These are phyloP conservation scores for Trematomus loennbergii DNA, from an alignment of 2,113 vertebrate species.

Conservation along the genomic window DNA sequence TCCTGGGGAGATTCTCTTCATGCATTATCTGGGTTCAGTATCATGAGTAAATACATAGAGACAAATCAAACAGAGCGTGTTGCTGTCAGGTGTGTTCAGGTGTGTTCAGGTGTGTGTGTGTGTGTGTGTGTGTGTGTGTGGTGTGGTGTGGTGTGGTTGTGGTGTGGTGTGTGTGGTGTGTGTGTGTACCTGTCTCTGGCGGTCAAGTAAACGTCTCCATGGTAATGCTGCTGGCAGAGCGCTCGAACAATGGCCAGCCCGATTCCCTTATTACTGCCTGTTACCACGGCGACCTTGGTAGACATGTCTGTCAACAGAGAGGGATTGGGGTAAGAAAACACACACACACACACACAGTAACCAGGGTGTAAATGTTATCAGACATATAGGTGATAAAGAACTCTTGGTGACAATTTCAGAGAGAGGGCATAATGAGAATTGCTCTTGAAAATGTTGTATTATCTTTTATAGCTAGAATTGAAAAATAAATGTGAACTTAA, in stretches of 20 bases:
- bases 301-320: slow-evolving; percentile 57
- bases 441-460: background rate
- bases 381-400: too few species aligned
- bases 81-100: too few species aligned
- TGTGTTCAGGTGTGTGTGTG: too few species aligned
- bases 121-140: slow-evolving; percentile 14
- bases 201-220: slow-evolving; percentile 89
- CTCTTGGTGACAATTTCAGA: slow-evolving; percentile 35
- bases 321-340: background rate
- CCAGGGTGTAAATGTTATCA: too few species aligned
- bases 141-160: background rate
- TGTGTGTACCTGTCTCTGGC: slow-evolving; percentile 82
- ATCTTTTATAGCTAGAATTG: background rate
- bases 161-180: too few species aligned
- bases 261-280: slow-evolving; percentile 92
- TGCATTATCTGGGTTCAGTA: too few species aligned
- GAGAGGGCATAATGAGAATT: background rate
- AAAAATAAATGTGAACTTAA: too few species aligned
- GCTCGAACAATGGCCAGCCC: slow-evolving; percentile 87
- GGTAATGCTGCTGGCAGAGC: slow-evolving; percentile 86
- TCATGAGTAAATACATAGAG: too few species aligned
- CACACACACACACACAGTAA: background rate
- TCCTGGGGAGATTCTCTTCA: too few species aligned
- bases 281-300: slow-evolving; percentile 89
- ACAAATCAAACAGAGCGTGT: too few species aligned